Conservation (phyloP, 2,797 vertebrate species). For the Poeciliopsis turneri region DNA sequence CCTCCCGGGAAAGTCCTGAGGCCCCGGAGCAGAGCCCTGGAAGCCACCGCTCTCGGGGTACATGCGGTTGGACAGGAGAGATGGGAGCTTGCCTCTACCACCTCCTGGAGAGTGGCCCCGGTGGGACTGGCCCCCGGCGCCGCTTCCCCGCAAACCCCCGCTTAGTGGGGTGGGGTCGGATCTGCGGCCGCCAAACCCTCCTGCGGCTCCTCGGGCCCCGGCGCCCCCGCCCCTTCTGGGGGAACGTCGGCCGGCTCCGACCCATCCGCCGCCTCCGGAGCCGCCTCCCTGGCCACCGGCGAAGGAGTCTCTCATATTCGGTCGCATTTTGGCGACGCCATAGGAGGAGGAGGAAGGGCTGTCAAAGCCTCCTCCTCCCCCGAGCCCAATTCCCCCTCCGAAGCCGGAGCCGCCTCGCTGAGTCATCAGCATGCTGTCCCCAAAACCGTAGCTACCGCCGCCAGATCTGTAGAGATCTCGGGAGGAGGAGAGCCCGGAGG, state of each 20-base stretch:
- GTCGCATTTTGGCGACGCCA: conserved; percentile 86
- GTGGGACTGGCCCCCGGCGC: conserved; percentile 75
- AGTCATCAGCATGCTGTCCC: conserved; percentile 83
- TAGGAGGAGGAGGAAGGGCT: conserved; percentile 81
- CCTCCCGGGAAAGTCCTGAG: conserved; percentile 87
- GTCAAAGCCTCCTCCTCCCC: conserved; percentile 81
- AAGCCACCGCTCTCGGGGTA: conserved; percentile 88
- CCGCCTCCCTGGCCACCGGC: conserved; percentile 74
- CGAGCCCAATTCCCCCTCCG: conserved; percentile 80
- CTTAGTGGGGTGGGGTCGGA: conserved; percentile 81
- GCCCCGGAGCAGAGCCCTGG: conserved; percentile 82
- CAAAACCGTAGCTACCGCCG: conserved; percentile 86
- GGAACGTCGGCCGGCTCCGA: conserved; percentile 81
- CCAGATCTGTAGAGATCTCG: conserved; percentile 91
- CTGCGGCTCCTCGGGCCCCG: conserved; percentile 75
- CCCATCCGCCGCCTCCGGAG: conserved; percentile 81
- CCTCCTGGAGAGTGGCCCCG: conserved; percentile 83
- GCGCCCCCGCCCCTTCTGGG: conserved; percentile 82
- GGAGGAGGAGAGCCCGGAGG: conserved; percentile 85
- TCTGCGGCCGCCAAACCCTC: conserved; percentile 82
- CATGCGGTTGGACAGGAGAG: conserved; percentile 93
- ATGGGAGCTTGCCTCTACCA: conserved; percentile 90
- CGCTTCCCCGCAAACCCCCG: conserved; percentile 78
- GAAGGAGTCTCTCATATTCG: conserved; percentile 85
- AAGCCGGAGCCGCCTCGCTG: conserved; percentile 83